phyloP scores from a whole-genome alignment of 1,140 invertebrate species.

The Leptinotarsa lineolata region DNA sequence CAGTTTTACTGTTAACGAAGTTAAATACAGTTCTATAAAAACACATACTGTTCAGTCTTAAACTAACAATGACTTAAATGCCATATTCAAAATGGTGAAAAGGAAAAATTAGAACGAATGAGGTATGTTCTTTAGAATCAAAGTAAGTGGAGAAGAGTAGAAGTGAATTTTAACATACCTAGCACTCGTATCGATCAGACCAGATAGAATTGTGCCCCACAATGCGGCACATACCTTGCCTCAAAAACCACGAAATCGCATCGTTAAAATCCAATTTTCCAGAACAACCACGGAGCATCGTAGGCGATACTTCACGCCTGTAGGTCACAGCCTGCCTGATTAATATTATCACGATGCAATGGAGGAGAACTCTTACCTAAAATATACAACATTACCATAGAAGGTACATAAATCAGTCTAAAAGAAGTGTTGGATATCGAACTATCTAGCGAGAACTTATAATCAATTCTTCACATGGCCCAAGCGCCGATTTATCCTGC shows the following conservation, averaged over 20 bases:
- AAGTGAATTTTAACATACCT: too few relatives aligned
- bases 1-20: too few relatives aligned
- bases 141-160: too few relatives aligned
- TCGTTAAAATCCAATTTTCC: conserved; percentile 9
- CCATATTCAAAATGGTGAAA: too few relatives aligned
- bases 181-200: background rate
- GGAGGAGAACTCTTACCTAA: conserved; percentile 22
- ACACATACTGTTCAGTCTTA: too few relatives aligned
- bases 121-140: too few relatives aligned
- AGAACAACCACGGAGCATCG: background rate
- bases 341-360: conserved; percentile 11
- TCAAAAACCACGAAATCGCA: background rate
- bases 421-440: conserved; percentile 23
- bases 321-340: background rate
- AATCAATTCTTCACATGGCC: conserved; percentile 25
- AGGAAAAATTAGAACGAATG: too few relatives aligned
- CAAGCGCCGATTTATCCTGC: conserved; percentile 13
- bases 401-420: conserved; percentile 15
- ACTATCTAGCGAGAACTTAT: conserved; percentile 13
- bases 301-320: background rate
- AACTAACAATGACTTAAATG: too few relatives aligned
- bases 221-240: background rate
- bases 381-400: conserved; percentile 28
- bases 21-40: too few relatives aligned
- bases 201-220: background rate